Percentiles rank a stretch among this genome's conserved stretches.
phyloP scores from a whole-genome alignment of 2,113 vertebrate genomes.

The Theristicus caerulescens region DNA sequence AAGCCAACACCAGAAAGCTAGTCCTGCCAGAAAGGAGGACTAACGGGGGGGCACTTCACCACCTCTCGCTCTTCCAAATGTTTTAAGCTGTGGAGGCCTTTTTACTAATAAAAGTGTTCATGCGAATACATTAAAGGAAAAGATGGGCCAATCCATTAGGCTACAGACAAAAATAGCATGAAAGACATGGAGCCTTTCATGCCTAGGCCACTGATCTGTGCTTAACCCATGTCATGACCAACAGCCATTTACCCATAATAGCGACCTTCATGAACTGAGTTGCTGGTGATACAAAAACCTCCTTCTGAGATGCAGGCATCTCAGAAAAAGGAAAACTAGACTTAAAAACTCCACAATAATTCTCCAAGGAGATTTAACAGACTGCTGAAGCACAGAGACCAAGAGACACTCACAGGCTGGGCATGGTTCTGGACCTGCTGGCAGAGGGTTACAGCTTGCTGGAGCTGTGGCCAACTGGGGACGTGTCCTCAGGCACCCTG shows the following conservation, averaged over 20 bases:
- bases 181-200: not conserved
- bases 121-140: not conserved
- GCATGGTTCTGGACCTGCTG: not conserved
- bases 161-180: not conserved
- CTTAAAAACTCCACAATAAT: not conserved
- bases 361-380: not conserved
- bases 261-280: not conserved
- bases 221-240: not conserved
- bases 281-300: not conserved
- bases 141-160: not conserved
- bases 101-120: not conserved
- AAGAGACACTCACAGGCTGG: not conserved
- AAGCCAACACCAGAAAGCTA: not conserved
- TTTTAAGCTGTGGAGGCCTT: not conserved
- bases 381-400: not conserved
- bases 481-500: not conserved
- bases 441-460: not conserved
- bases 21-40: not conserved
- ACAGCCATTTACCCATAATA: not conserved
- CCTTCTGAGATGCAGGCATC: not conserved
- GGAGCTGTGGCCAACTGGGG: not conserved
- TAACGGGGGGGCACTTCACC: not conserved
- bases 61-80: not conserved
- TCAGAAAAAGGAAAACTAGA: not conserved
- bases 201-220: not conserved